Base-by-base conservation (phyloP, 2,888 invertebrate genomes). In the Chaitophorus viminalis region DNA sequence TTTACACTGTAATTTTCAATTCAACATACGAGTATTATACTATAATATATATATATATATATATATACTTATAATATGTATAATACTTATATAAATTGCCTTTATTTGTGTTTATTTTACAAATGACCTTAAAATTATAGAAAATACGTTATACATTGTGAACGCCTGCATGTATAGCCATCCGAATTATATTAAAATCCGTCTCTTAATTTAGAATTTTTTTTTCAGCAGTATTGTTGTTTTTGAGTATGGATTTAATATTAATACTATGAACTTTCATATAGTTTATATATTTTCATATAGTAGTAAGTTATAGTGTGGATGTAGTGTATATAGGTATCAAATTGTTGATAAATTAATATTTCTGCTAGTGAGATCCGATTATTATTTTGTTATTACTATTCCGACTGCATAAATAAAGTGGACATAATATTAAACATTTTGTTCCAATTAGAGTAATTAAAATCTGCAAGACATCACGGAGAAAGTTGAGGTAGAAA, bases 401-500 rank as follows among this genome's bases (percentile, higher is more conserved):
- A 46, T 29, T 11, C 3, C 14, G n/a, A 68, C 4, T 6, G n/a
- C 4, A n/a, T 68, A 9, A 29, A 68, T n/a, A n/a, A 1, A 1
- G n/a, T n/a, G n/a, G 68, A 52, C 60, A 25, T n/a, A 36, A 36
- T 36, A 9, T 68, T 81, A 68, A 18, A 54, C 39, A 5, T 2
- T 68, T 36, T 25, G 82, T 31, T 70, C 36, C 33, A 85, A 76
- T 85, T 68, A 77, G 77, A 29, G 33, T 85, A 85, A 85, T 77
- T 85, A 70, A 77, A n/a, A 77, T 46, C 76, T 52, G 78, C 78
- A 52, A 82, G 36, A 60, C 31, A 29, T 65, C 33, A 17, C 33
- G 60, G 79, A 60, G 87, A 87, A 74, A 79, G 78, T 72, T 39
- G 39, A 14, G 36, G 78, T 17, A 17, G 79, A 79, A 87, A 87